phyloP scores from a whole-genome alignment of 2,113 vertebrate genomes.

The Neolamprologus tretocephalus region DNA sequence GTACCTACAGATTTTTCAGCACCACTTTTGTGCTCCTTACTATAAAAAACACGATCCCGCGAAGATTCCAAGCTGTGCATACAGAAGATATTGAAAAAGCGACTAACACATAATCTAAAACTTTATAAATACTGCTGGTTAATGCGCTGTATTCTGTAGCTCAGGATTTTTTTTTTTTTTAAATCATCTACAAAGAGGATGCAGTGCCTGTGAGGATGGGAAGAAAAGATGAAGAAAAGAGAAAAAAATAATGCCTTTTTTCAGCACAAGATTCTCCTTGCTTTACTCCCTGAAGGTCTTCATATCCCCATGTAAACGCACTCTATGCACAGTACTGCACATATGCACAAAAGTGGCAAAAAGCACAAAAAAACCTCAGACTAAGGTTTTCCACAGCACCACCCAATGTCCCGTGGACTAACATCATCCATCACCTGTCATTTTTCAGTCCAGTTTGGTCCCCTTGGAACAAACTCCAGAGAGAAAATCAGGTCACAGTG shows the following conservation, averaged over 20 bases:
- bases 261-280: not conserved
- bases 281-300: not conserved
- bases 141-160: not conserved
- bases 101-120: not conserved
- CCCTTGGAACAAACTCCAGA: not conserved
- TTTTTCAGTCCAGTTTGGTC: not conserved
- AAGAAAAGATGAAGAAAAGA: not conserved
- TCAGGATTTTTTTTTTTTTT: not conserved
- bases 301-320: not conserved
- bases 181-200: not conserved
- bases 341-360: not conserved
- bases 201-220: not conserved
- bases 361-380: not conserved
- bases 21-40: not conserved
- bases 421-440: not conserved
- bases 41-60: not conserved
- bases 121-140: slow-evolving; percentile 13
- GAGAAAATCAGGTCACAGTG: not conserved
- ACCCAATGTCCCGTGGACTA: not conserved
- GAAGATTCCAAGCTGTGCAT: not conserved
- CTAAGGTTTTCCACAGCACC: not conserved
- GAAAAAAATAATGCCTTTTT: not conserved
- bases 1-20: not conserved
- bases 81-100: rapidly evolving
- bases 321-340: not conserved